These are phyloP conservation scores for Rhorus exstirpatorius DNA, from an alignment of 2,888 invertebrate genomes.

Conservation along the genomic window DNA sequence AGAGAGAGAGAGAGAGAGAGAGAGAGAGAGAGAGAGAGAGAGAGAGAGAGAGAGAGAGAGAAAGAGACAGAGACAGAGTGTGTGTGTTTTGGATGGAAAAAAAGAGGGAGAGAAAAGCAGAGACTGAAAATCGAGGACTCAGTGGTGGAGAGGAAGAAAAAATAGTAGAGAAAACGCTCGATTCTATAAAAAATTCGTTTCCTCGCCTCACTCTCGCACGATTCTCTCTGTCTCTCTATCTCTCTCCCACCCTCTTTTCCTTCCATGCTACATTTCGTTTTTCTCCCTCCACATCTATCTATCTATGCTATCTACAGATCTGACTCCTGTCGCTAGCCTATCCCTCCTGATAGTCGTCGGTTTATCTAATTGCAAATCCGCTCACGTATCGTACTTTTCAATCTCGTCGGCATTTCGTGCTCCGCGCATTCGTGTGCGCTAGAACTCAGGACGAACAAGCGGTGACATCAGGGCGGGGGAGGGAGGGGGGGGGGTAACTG, in stretches of 20 bases:
- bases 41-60: slow-evolving; percentile 16
- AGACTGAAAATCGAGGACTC: slow-evolving; percentile 43
- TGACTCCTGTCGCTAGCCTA: slow-evolving; percentile 35
- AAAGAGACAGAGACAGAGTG: slow-evolving; percentile 32
- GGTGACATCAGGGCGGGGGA: slow-evolving; percentile 2
- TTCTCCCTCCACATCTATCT: slow-evolving; percentile 13
- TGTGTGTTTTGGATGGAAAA: no score
- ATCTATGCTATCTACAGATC: slow-evolving; percentile 23
- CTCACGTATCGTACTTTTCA: slow-evolving; percentile 70
- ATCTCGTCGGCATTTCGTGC: slow-evolving; percentile 69
- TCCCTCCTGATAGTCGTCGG: slow-evolving; percentile 41
- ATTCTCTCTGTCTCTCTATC: slow-evolving; percentile 34
- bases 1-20: not conserved
- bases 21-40: slow-evolving; percentile 34
- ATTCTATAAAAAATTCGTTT: slow-evolving; percentile 69
- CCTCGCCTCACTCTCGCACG: slow-evolving; percentile 67
- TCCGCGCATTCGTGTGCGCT: slow-evolving; percentile 47
- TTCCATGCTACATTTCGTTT: slow-evolving; percentile 34
- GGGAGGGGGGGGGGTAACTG: slow-evolving; percentile 1
- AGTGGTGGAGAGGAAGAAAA: slow-evolving; percentile 20
- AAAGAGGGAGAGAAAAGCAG: not conserved
- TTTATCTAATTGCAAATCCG: slow-evolving; percentile 72
- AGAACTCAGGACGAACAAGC: slow-evolving; percentile 40
- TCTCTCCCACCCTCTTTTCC: slow-evolving; percentile 23
- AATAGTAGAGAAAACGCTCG: slow-evolving; percentile 12